Evolutionary conservation across 2,113 vertebrate species (phyloP).

Genomic region (Notarius lentiginosus): DNA sequence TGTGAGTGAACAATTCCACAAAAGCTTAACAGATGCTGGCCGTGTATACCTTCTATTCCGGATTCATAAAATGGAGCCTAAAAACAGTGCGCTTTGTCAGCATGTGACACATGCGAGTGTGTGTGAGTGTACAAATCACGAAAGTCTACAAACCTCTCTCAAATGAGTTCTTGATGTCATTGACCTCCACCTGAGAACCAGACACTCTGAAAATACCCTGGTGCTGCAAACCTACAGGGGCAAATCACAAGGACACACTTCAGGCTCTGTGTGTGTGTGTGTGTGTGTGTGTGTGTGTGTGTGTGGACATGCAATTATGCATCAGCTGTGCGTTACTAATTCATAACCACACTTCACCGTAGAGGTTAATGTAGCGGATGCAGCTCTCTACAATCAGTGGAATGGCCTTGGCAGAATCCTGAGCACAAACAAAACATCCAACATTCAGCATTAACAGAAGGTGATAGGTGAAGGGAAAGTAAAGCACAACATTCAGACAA

Average conservation of each 20-base stretch:
- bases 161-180: no score
- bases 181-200: no score
- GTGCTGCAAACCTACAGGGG: no score
- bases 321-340: background rate
- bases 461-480: background rate
- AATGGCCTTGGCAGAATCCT: constrained; percentile 96
- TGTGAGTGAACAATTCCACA: background rate
- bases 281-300: no score
- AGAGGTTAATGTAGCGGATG: constrained; percentile 96
- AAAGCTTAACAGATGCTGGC: constrained; percentile 12
- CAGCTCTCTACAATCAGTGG: constrained; percentile 97
- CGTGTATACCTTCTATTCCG: background rate
- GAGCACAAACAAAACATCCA: constrained; percentile 39
- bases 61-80: background rate
- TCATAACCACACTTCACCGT: constrained; percentile 76
- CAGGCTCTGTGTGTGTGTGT: no score
- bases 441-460: background rate
- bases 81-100: background rate
- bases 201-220: no score
- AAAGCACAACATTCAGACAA: background rate
- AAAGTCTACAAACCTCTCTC: no score
- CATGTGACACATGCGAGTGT: background rate
- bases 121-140: background rate
- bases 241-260: no score
- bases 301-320: background rate